Evolutionary conservation across 2,888 invertebrate species (phyloP).

Genomic region (Hipparchia semele): DNA sequence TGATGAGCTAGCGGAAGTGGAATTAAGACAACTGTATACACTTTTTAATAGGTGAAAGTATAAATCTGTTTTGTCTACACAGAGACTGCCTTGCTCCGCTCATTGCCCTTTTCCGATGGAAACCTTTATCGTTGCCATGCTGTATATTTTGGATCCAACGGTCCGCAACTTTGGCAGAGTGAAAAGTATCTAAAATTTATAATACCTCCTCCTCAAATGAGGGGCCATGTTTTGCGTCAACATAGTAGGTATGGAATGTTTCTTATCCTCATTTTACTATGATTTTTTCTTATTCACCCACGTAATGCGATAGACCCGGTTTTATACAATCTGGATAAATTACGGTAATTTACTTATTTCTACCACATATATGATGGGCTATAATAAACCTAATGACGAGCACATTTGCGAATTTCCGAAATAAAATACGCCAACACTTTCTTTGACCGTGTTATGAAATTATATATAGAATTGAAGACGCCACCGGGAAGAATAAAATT

Average conservation of each 20-base stretch:
- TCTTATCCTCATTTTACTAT: constrained; percentile 20
- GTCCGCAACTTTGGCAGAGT: background rate
- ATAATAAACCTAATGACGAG: constrained; percentile 11
- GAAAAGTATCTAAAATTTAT: background rate
- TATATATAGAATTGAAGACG: constrained; percentile 3
- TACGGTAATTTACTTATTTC: constrained; percentile 5
- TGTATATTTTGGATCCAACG: background rate
- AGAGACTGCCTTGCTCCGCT: too few species aligned
- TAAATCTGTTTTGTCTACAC: too few species aligned
- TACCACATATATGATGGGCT: background rate
- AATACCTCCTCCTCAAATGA: background rate
- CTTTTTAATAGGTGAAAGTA: too few species aligned
- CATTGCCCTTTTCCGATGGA: too few species aligned
- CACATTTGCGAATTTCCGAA: background rate
- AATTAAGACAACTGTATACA: too few species aligned
- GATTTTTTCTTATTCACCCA: constrained; percentile 29
- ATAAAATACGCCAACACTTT: constrained; percentile 6
- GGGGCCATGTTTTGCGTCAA: too few species aligned
- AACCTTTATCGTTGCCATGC: too few species aligned
- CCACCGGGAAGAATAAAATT: background rate
- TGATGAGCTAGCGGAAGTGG: too few species aligned
- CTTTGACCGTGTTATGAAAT: constrained; percentile 8
- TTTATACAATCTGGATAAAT: constrained; percentile 15
- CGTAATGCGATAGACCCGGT: constrained; percentile 32
- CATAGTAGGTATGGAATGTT: constrained; percentile 19